A percentile compares a stretch with the other conserved stretches of the same genome.
phyloP scores from a whole-genome alignment of 2,113 vertebrate genomes.

The Callaeas wilsoni region DNA sequence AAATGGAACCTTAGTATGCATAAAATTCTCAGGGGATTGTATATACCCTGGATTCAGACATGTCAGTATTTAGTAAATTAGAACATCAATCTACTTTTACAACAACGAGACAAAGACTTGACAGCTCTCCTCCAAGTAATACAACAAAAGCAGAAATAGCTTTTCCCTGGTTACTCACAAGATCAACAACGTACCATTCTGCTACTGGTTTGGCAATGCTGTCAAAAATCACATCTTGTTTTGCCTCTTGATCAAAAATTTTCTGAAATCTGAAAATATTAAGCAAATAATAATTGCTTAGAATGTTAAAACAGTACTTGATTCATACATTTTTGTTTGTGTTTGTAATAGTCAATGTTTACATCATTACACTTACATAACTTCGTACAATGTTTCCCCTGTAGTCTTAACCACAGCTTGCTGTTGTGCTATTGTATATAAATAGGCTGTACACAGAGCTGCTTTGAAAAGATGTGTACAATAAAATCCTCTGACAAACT shows the following conservation, averaged over 20 bases:
- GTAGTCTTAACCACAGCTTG: slow-evolving; percentile 54
- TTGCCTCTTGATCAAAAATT: slow-evolving; percentile 87
- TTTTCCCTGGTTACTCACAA: not conserved
- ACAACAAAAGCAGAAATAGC: not conserved
- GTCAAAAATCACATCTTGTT: slow-evolving; percentile 92
- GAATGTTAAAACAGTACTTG: slow-evolving; percentile 52
- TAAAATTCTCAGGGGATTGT: not conserved
- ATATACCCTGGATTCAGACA: not conserved
- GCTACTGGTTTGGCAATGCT: slow-evolving; percentile 90
- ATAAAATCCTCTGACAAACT: slow-evolving; percentile 72
- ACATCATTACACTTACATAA: slow-evolving; percentile 71
- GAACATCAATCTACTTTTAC: not conserved
- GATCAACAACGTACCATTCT: slow-evolving; percentile 82
- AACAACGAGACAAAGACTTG: not conserved
- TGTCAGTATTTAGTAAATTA: not conserved
- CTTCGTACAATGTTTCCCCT: slow-evolving; percentile 70
- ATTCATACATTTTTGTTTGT: slow-evolving; percentile 59
- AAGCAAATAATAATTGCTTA: slow-evolving; percentile 57
- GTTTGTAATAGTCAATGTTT: slow-evolving; percentile 57
- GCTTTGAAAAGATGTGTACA: slow-evolving; percentile 74
- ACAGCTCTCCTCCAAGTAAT: not conserved
- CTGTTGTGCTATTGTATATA: slow-evolving; percentile 61
- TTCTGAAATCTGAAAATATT: slow-evolving; percentile 87
- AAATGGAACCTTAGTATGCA: not conserved
- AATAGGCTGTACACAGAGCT: slow-evolving; percentile 68